phyloP scores from a whole-genome alignment of 2,113 vertebrate genomes.

The Galbula dea region DNA sequence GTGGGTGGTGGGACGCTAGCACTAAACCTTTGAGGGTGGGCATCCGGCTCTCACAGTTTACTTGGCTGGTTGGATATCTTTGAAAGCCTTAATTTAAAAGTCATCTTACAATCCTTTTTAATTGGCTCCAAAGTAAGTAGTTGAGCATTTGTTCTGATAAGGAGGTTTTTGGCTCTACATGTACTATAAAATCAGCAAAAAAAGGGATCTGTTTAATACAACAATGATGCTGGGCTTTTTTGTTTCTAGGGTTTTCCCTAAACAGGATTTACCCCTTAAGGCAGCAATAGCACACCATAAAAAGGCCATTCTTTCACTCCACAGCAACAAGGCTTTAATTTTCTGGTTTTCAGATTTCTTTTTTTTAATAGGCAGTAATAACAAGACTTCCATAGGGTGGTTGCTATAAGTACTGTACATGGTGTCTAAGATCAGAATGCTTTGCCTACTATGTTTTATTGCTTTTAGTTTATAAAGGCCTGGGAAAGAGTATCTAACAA shows the following conservation, averaged over 20 bases:
- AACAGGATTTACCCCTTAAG: conserved; percentile 68
- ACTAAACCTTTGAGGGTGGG: conserved; percentile 40
- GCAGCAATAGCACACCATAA: conserved; percentile 71
- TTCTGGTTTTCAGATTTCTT: conserved; percentile 56
- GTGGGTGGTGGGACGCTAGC: conserved; percentile 1
- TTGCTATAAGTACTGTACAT: conserved; percentile 18
- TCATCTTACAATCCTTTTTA: conserved; percentile 62
- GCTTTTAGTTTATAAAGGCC: conserved; percentile 1
- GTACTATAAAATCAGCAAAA: conserved; percentile 72
- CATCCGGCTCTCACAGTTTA: conserved; percentile 51
- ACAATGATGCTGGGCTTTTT: conserved; percentile 54
- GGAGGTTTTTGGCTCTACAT: conserved; percentile 61
- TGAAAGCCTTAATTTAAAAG: conserved; percentile 72
- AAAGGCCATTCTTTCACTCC: conserved; percentile 52
- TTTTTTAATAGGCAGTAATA: conserved; percentile 34
- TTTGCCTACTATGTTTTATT: conserved; percentile 14
- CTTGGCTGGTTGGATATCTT: conserved; percentile 54
- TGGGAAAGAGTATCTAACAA: conserved; percentile 20
- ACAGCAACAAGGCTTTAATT: conserved; percentile 31
- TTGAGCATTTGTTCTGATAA: conserved; percentile 66
- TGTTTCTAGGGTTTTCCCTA: conserved; percentile 37
- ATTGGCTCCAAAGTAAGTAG: conserved; percentile 66
- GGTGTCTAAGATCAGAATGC: conserved; percentile 33
- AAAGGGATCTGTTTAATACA: conserved; percentile 73
- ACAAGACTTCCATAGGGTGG: conserved; percentile 6